Evolutionary conservation across 2,888 invertebrate species (phyloP).

Genomic region (Dilophus febrilis): DNA sequence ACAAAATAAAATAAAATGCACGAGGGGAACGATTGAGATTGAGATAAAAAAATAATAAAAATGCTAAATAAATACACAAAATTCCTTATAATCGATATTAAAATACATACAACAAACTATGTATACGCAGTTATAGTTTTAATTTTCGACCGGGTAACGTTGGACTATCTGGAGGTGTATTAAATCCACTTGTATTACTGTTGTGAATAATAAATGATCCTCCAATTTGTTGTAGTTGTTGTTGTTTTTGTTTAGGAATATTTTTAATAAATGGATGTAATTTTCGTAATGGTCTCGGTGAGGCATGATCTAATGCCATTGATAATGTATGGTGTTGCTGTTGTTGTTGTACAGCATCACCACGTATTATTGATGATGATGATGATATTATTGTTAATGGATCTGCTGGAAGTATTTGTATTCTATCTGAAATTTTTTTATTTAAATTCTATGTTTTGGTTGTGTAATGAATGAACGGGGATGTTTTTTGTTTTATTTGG

Average conservation of each 20-base stretch:
- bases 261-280: constrained; percentile 22
- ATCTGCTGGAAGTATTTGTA: constrained; percentile 20
- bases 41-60: too few relatives aligned
- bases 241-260: constrained; percentile 24
- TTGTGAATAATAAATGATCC: too few relatives aligned
- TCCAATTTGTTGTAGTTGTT: not conserved
- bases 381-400: too few relatives aligned
- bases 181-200: not conserved
- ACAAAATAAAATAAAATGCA: too few relatives aligned
- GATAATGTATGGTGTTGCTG: constrained; percentile 16
- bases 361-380: constrained; percentile 8
- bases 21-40: too few relatives aligned
- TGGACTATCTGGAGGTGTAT: constrained; percentile 25
- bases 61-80: too few relatives aligned
- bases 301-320: constrained; percentile 22
- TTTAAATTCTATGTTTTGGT: not conserved
- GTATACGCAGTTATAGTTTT: constrained; percentile 21
- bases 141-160: constrained; percentile 26
- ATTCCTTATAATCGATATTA: too few relatives aligned
- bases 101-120: too few relatives aligned
- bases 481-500: too few relatives aligned
- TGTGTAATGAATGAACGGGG: too few relatives aligned
- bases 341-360: constrained; percentile 10
- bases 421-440: constrained; percentile 22
- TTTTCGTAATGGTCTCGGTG: constrained; percentile 25